Base-by-base conservation (phyloP, 1,140 invertebrate species). In the Phthorimaea operculella region DNA sequence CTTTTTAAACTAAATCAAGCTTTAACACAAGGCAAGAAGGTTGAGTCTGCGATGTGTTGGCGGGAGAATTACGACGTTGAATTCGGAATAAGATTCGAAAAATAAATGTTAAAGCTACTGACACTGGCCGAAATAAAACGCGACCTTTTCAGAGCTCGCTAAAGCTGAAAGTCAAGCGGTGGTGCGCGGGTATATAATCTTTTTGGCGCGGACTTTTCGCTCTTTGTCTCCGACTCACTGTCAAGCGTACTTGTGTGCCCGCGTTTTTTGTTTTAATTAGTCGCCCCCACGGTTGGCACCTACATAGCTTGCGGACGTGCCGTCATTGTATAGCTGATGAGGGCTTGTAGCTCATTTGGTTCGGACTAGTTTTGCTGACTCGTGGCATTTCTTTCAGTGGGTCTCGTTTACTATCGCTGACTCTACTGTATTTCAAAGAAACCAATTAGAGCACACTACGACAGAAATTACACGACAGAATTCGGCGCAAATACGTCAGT, bases 181-280 rank as follows among this genome's bases (percentile, higher is more conserved):
- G 11, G 15, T 12, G 14, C 12, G 17, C 54, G 33, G 58, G 60
- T 69, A 68, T 74, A 62, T 60, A 62, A 74, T 66, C 66, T 72
- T 74, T 74, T 73, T 63, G 60, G 54, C 54, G 52, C 51, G 58
- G 52, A 70, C 64, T 62, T 63, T 60, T 58, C 61, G 70, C 70
- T 73, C 81, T 84, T 84, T 84, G 81, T 84, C 81, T 82, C 81
- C 79, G 75, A 70, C 74, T 84, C 78, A 78, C 76, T 84, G 81
- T 84, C 77, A 82, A 84, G 81, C 78, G 70, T 79, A 79, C 81
- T 84, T 79, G 66, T 84, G 78, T 84, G 79, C 78, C 79, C 81
- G 79, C 79, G 78, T 82, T 84, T 84, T 83, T 84, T 84, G 81
- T 84, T 84, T 78, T 82, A 84, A 84, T 84, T 84, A 82, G 79